These are phyloP conservation scores for Drosophila setosimentum DNA, from an alignment of 2,888 invertebrate genomes.

Conservation along the genomic window DNA sequence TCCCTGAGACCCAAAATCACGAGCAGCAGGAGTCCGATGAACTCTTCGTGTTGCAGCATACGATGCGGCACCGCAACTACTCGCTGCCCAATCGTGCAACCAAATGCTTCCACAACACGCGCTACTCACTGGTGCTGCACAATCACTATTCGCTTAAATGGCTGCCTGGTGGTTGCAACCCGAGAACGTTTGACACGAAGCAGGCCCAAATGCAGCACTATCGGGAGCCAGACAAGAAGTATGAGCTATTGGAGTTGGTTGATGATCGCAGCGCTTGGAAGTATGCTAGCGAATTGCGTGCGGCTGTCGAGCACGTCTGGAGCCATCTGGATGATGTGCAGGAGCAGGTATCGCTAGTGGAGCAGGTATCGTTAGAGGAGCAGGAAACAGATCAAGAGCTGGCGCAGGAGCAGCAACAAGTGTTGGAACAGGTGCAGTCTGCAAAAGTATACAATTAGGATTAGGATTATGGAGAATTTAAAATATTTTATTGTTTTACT, in stretches of 20 bases:
- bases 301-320: constrained; percentile 57
- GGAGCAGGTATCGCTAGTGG: constrained; percentile 22
- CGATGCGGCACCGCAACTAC: constrained; percentile 92
- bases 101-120: constrained; percentile 95
- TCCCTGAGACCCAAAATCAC: constrained; percentile 45
- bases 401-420: constrained; percentile 41
- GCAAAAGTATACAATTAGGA: neutral
- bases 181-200: constrained; percentile 46
- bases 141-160: constrained; percentile 95
- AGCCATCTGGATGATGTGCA: constrained; percentile 53
- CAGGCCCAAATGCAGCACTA: constrained; percentile 71
- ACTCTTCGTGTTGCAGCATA: constrained; percentile 95
- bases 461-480: neutral
- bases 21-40: constrained; percentile 60
- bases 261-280: constrained; percentile 64
- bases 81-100: constrained; percentile 94
- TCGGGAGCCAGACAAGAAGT: constrained; percentile 55
- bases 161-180: constrained; percentile 85
- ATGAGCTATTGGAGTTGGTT: constrained; percentile 39
- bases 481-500: neutral
- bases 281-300: constrained; percentile 50
- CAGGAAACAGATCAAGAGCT: constrained; percentile 42
- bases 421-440: constrained; percentile 21
- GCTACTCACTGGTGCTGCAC: constrained; percentile 92
- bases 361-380: constrained; percentile 23